Evolutionary conservation across 35 echinoderm and acorn worm species (phyloP), one percentile per base, ranked within the genome.

Genomic region (Acanthaster planci): DNA sequence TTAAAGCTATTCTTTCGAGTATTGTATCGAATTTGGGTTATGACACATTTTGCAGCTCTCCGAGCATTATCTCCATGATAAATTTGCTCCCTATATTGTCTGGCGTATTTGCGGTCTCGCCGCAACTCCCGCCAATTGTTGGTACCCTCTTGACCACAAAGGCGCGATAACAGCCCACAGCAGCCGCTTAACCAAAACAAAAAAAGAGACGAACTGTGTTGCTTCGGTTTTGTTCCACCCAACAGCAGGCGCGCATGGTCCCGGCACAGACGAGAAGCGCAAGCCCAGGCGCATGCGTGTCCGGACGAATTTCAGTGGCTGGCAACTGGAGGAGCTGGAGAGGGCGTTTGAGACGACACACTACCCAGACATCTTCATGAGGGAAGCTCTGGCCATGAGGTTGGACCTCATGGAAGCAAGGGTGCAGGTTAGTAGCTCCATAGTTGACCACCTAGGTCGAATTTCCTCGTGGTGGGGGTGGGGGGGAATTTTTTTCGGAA

Each of bases 331-430:
- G 39, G 96, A 99, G 68, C 82, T 99, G 23, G 96, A 99, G 78
- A 76, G 89, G 76, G 96, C 96, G 0, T 99, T 99, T 47, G 76
- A 88, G 42, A 84, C 92, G 2, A 99, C 96, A 5, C 96, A 99
- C 37, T 99, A 99, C 55, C 96, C 96, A 12, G 96, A 99, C 77
- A 99, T 99, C 44, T 99, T 99, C 78, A 99, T 94, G 96, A 85
- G 96, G 55, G 96, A 99, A 85, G 96, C 96, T 23, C 88, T 99
- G 50, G 96, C 96, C 7, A 91, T 99, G 88, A 82, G 96, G 29
- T 54, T 99, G 60, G 96, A 99, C 53, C 89, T 99, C 30, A 99
- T 99, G 96, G 96, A 99, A 58, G 96, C 96, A 8, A 85, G 96
- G 84, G 96, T 99, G 21, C 96, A 99, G 86, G 96, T 99, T 52